phyloP scores from a whole-genome alignment of 2,113 vertebrate genomes.

The Leptosomus discolor region DNA sequence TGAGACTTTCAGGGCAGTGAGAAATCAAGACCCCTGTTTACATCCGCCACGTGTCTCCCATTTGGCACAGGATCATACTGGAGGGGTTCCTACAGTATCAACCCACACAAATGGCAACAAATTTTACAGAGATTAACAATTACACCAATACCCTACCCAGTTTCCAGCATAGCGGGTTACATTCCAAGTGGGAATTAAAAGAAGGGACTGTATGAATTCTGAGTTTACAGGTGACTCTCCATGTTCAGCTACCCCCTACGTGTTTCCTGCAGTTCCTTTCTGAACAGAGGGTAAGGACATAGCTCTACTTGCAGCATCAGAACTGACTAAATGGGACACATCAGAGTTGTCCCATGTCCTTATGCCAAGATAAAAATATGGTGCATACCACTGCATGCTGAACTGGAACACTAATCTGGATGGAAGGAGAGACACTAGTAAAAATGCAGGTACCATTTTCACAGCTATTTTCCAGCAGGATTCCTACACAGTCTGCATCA shows the following conservation, averaged over 20 bases:
- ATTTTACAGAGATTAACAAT: neutral
- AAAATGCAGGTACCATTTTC: neutral
- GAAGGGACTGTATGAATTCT: neutral
- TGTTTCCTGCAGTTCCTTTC: neutral
- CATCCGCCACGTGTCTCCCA: neutral
- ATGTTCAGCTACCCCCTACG: neutral
- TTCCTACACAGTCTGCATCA: neutral
- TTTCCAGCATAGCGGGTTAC: neutral
- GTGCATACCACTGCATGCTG: too few relatives aligned
- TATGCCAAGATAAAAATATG: rapidly evolving
- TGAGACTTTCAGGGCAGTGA: neutral
- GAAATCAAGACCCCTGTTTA: neutral
- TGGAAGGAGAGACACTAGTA: neutral
- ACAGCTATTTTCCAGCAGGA: neutral
- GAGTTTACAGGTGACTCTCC: neutral
- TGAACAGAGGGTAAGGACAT: neutral
- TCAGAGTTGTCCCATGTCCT: rapidly evolving
- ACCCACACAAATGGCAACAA: neutral
- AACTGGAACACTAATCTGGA: neutral
- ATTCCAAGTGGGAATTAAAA: neutral
- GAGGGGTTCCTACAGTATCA: neutral
- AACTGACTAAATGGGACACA: neutral
- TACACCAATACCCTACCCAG: neutral
- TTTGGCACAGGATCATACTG: too few relatives aligned
- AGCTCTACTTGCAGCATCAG: neutral